Evolutionary conservation across 2,888 invertebrate genomes (phyloP), one percentile per base, ranked within the genome.

Genomic region (Scaptomyza tumidula): DNA sequence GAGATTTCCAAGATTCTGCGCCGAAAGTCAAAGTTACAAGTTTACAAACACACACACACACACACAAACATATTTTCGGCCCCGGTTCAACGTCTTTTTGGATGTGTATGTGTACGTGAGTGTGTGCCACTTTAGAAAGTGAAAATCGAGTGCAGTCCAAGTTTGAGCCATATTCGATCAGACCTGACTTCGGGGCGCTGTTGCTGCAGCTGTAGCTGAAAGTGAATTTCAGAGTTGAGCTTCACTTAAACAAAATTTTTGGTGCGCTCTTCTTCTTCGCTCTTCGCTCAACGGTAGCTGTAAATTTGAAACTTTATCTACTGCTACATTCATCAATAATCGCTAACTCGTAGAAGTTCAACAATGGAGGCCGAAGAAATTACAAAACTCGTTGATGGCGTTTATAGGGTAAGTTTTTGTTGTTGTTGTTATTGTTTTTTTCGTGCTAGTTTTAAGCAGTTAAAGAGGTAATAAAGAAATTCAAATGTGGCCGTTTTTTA

Each of bases 311-410:
- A 16, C 52, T 39, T 29, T 29, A 29, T 29, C 33, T 9, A 10
- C 33, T 33, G 33, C 33, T 33, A 19, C 52, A 57, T 43, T 49
- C 57, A 59, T 57, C 61, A 41, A 52, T 55, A 65, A 65, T 44
- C 44, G 43, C 13, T 13, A 58, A 19, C 29, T 39, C 10, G 10
- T 3, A 10, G 10, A 33, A 69, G 59, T 65, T 59, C 66, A 73
- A 86, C 66, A 79, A 91, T 91, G 91, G 97, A 97, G 94, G 96
- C 97, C 89, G 97, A 97, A 92, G 97, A 97, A 93, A 95, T 97
- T 87, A 97, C 96, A 91, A 97, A 96, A 93, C 95, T 97, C 89
- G 97, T 97, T 89, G 97, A 97, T 93, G 96, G 96, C 89, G 97
- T 97, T 91, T 97, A 97, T 93, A 97, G 97, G 96, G 97, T 97